Evolutionary conservation across 2,888 invertebrate species (phyloP).

Genomic region (Latrodectus elegans): DNA sequence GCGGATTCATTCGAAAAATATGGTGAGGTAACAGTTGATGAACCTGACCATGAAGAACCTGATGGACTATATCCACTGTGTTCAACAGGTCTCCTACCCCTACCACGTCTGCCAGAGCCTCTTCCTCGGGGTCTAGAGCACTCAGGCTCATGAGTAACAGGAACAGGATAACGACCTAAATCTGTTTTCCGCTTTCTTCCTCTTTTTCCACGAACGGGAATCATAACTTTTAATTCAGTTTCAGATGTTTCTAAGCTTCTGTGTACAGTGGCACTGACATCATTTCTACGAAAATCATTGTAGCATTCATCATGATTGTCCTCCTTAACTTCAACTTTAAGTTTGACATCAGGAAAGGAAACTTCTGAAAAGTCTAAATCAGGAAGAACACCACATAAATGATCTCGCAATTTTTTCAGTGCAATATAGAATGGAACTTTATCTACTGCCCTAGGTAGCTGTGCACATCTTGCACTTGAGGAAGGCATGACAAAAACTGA

Average conservation of each 20-base stretch:
- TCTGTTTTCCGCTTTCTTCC: conserved; percentile 62
- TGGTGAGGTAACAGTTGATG: conserved; percentile 64
- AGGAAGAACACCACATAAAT: conserved; percentile 77
- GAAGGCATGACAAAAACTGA: conserved; percentile 98
- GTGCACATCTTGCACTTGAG: conserved; percentile 96
- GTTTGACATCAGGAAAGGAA: conserved; percentile 63
- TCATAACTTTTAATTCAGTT: conserved; percentile 64
- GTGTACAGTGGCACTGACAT: conserved; percentile 67
- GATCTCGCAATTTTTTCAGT: conserved; percentile 95
- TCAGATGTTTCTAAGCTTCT: conserved; percentile 60
- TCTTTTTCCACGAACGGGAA: conserved; percentile 60
- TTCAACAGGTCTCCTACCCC: conserved; percentile 64
- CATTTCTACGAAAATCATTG: conserved; percentile 56
- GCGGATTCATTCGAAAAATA: conserved; percentile 52
- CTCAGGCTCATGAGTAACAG: conserved; percentile 37
- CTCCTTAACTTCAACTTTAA: conserved; percentile 69
- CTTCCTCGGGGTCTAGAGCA: conserved; percentile 48
- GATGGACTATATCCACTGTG: conserved; percentile 63
- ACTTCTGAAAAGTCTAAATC: conserved; percentile 69
- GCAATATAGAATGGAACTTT: conserved; percentile 98
- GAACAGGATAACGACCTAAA: conserved; percentile 57
- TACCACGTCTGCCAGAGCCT: conserved; percentile 63
- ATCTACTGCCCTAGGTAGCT: conserved; percentile 96
- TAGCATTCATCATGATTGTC: conserved; percentile 61
- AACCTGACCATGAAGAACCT: conserved; percentile 58